These are phyloP conservation scores for Megalops atlanticus DNA, from an alignment of 2,113 vertebrate species.

Conservation along the genomic window DNA sequence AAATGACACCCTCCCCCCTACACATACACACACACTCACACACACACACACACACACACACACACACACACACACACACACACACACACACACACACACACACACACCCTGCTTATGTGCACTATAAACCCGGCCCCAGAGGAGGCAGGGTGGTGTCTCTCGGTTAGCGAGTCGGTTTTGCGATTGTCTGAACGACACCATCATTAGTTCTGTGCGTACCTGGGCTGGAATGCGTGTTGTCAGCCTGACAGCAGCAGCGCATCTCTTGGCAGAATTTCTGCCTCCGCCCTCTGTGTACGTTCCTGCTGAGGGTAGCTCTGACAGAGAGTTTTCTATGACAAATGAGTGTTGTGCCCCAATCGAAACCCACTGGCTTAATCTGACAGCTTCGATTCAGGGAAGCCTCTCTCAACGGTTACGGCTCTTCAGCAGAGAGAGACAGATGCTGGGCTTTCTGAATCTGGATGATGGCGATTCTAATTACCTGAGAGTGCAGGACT, in stretches of 20 bases:
- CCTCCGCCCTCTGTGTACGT: no score
- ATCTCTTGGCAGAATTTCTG: not conserved
- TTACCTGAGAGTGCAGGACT: not conserved
- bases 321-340: not conserved
- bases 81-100: not conserved
- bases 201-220: no score
- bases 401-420: not conserved
- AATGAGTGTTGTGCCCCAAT: conserved; percentile 3
- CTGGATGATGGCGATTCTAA: not conserved
- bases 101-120: no score
- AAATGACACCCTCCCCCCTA: not conserved
- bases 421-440: not conserved
- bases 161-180: not conserved
- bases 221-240: not conserved
- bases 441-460: not conserved
- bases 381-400: not conserved
- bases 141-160: not conserved
- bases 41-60: not conserved
- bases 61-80: not conserved
- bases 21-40: not conserved
- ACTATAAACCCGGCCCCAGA: not conserved
- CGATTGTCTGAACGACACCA: no score
- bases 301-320: not conserved
- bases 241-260: not conserved
- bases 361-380: not conserved